These are phyloP conservation scores for Andricus quercusramuli DNA, from an alignment of 2,888 invertebrate species.

Conservation along the genomic window DNA sequence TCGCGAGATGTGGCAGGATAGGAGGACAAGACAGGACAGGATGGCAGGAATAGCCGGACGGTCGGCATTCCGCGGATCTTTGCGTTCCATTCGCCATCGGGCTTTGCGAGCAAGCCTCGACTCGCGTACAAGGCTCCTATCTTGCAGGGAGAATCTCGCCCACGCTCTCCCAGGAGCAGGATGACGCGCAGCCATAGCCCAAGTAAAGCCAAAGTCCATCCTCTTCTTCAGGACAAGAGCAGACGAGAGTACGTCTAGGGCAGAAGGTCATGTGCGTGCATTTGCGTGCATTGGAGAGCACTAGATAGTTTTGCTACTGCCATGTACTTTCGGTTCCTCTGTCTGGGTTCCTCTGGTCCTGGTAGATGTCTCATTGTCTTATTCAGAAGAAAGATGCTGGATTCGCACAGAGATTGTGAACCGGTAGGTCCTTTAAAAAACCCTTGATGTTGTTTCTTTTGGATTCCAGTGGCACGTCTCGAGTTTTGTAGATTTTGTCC, in stretches of 20 bases:
- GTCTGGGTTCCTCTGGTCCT: not conserved
- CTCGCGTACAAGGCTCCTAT: conserved; percentile 46
- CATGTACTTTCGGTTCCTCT: conserved; percentile 34
- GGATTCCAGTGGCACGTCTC: conserved; percentile 5
- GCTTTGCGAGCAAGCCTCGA: conserved; percentile 59
- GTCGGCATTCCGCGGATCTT: conserved; percentile 69
- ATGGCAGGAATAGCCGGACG: conserved; percentile 63
- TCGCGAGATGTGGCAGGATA: conserved; percentile 61
- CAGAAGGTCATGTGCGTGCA: conserved; percentile 38
- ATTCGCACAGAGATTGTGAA: conserved; percentile 20
- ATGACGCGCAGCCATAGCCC: conserved; percentile 22
- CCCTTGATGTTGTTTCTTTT: not conserved
- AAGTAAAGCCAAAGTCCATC: conserved; percentile 10
- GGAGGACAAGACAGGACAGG: conserved; percentile 63
- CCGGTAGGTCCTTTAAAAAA: not conserved
- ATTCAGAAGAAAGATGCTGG: conserved; percentile 4
- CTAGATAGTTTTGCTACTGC: conserved; percentile 29
- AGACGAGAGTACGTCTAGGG: conserved; percentile 29
- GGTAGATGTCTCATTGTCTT: conserved; percentile 8
- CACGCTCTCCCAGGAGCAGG: conserved; percentile 48
- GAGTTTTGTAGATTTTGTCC: not conserved
- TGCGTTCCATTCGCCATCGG: conserved; percentile 65
- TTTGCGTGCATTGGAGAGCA: conserved; percentile 31
- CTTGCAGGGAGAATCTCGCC: conserved; percentile 56
- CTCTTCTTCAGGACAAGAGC: conserved; percentile 20